A percentile compares a stretch with the other conserved stretches of the same genome.
phyloP scores from a whole-genome alignment of 2,888 invertebrate species.

The Lamellibrachia satsuma region DNA sequence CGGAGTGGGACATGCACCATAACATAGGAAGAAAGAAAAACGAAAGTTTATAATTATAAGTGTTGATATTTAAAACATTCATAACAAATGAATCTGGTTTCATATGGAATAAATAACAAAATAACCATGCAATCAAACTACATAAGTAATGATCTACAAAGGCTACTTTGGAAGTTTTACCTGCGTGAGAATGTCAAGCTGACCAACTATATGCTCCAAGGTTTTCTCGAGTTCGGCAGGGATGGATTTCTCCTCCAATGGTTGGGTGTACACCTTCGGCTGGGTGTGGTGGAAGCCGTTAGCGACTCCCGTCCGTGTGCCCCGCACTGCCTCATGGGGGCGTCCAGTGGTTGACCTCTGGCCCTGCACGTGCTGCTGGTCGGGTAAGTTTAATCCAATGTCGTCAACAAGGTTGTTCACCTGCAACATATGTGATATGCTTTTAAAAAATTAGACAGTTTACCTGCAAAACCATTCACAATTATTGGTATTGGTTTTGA shows the following conservation, averaged over 20 bases:
- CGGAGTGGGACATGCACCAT: too few relatives aligned
- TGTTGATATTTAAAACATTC: too few relatives aligned
- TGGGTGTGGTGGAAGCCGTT: conserved; percentile 25
- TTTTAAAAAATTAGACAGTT: background rate
- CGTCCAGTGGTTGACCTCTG: background rate
- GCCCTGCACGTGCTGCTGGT: background rate
- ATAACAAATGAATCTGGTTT: too few relatives aligned
- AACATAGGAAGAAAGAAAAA: too few relatives aligned
- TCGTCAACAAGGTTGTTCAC: conserved; percentile 17
- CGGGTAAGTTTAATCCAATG: background rate
- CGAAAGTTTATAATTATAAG: too few relatives aligned
- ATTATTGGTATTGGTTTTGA: background rate
- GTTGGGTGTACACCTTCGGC: conserved; percentile 48
- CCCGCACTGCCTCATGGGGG: background rate
- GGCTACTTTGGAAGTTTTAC: conserved; percentile 42
- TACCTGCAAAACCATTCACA: background rate
- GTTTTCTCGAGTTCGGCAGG: conserved; percentile 58
- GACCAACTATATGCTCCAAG: conserved; percentile 64
- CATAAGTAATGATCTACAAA: background rate
- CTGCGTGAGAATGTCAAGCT: conserved; percentile 66
- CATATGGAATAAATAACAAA: too few relatives aligned
- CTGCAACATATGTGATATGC: conserved; percentile 18
- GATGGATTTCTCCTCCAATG: conserved; percentile 50
- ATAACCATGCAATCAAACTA: too few relatives aligned
- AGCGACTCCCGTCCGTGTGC: background rate